Base-by-base conservation (phyloP, 1,140 invertebrate genomes). In the Platyscapa corneri region DNA sequence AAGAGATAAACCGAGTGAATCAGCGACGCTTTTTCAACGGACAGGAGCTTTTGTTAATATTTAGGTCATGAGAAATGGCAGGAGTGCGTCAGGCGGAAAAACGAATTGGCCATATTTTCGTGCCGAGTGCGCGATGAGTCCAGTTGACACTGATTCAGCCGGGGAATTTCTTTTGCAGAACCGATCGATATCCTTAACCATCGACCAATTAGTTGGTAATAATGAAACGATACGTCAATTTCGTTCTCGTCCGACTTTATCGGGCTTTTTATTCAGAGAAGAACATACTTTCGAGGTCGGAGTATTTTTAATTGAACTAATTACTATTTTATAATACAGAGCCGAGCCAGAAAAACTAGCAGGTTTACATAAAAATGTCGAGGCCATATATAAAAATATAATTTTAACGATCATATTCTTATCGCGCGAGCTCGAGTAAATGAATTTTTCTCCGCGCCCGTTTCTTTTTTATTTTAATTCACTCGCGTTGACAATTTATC, bases 261-360 rank as follows among this genome's bases (percentile, higher is more conserved):
- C 27, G 37, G 18, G 3, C 20, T 56, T 77, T 77, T 56, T 77
- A 32, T 74, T 42, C 30, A 7, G 16, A 74, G 37, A 74, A 42
- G 8, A 74, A 74, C 42, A 77, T 77, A 49, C 46, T 77, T 34
- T 37, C 37, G 30, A 53, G 46, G 37, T 49, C 37, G 23, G 8
- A 0, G 23, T 77, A 77, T 77, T 77, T 80, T 80, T 65, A 80
- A 80, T 80, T 67, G n/a, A 80, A 67, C 64, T 42, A 30, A 65
- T 67, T 65, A 46, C 37, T 75, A n/a, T 75, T 75, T 49, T 46
- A 75, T 75, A 75, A 37, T 70, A 39, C 20, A 20, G 14, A 20
- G 0, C 27, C 16, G 14, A 1, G 8, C 20, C 10, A 67, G 27
- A 65, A 64, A 39, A 37, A 39, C 53, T 79, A 78, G 23, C 30